Evolutionary conservation across 2,113 vertebrate genomes (phyloP), one percentile per base, ranked within the genome.

Genomic region (Pachypanchax playfairii): DNA sequence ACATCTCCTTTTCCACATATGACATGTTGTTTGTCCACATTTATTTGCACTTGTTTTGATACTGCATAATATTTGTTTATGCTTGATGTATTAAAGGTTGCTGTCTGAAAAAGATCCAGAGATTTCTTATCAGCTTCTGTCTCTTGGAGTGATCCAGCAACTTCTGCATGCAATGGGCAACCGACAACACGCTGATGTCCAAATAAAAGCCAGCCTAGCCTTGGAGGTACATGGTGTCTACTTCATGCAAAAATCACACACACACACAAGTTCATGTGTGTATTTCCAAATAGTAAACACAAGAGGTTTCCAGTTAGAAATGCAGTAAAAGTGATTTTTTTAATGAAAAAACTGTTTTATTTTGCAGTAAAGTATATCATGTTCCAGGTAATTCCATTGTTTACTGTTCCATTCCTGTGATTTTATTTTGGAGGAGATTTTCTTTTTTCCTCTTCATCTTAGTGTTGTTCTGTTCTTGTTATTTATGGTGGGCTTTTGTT

Each of bases 81-180:
- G 33, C 36, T 28, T 3, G 42, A 28, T 53, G 39, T 59, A 36
- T 66, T 66, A 0, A 61, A 96, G 95, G 20, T 12, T 93, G 29
- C 66, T 98, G 63, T 89, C 88, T 1, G 85, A 87, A 28, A 35
- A 75, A 17, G 91, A 86, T 60, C 20, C 38, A 8, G 80, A 86
- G 28, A 26, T 92, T 41, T 93, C 91, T 2, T 79, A 73, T 48
- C 90, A 95, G 42, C 74, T 96, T 73, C 73, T 97, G 35, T 80
- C 85, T 65, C 80, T 94, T 33, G 70, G 79, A 36, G 93, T 91
- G 28, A 85, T 95, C 49, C 92, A 84, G 9, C 41, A 85, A 62
- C 90, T 96, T 58, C 74, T 95, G 65, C 68, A 66, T 5, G 91
- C 91, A 33, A 83, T 94, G 89, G 92, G 92, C 20, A 96, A 94